phyloP scores from a whole-genome alignment of 2,113 vertebrate species.

The Rhadina sibilatrix region DNA sequence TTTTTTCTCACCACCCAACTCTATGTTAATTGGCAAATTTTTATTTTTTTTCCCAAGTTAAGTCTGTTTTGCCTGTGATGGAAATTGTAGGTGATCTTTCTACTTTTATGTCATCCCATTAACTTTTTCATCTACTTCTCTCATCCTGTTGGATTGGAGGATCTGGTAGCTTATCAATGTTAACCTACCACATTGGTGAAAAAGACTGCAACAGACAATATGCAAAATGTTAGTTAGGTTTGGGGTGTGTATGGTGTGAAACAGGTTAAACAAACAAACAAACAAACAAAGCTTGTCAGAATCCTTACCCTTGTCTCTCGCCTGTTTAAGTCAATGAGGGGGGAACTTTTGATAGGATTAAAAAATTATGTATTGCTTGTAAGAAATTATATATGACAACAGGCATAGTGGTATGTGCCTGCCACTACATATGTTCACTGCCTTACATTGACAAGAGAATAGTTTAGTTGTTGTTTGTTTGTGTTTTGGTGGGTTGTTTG shows the following conservation, averaged over 20 bases:
- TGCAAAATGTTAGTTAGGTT: background rate
- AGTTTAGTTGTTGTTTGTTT: background rate
- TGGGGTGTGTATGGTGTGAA: background rate
- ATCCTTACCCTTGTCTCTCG: background rate
- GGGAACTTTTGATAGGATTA: background rate
- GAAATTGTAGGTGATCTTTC: background rate
- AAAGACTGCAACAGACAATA: fast-evolving
- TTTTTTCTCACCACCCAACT: background rate
- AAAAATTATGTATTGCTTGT: background rate
- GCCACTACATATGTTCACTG: background rate
- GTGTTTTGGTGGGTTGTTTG: too few relatives aligned
- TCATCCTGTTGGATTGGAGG: background rate
- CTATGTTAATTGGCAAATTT: background rate
- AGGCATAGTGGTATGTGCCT: background rate
- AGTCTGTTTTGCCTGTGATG: background rate
- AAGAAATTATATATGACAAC: fast-evolving
- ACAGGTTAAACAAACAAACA: background rate
- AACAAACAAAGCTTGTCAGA: background rate
- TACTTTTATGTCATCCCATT: background rate
- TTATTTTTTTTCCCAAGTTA: fast-evolving
- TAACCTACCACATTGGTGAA: background rate
- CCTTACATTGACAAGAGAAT: background rate
- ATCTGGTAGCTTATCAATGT: background rate
- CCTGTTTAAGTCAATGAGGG: background rate
- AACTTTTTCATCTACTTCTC: background rate